These are phyloP conservation scores for Axis porcinus DNA, from an alignment of 2,113 vertebrate species.

Conservation along the genomic window DNA sequence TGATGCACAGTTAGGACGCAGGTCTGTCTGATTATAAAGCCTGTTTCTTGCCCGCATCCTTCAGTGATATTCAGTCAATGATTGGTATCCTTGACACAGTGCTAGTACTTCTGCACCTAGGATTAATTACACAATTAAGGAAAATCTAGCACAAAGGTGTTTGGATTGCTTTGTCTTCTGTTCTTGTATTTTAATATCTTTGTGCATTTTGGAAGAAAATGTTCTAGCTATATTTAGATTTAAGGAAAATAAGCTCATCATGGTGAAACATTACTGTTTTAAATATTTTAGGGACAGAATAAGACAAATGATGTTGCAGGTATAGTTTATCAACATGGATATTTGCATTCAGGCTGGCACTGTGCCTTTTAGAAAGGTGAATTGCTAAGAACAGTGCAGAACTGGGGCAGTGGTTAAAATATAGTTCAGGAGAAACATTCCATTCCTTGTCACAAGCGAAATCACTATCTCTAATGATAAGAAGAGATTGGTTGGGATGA, in stretches of 20 bases:
- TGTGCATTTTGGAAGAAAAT: neutral
- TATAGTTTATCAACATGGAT: slow-evolving; percentile 26
- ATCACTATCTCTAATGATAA: slow-evolving; percentile 56
- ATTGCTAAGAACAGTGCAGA: slow-evolving; percentile 60
- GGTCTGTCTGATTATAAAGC: neutral
- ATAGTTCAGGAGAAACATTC: slow-evolving; percentile 35
- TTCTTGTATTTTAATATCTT: neutral
- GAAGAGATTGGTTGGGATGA: slow-evolving; percentile 36
- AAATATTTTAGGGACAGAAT: neutral
- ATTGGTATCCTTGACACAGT: neutral
- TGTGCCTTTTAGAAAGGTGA: slow-evolving; percentile 5
- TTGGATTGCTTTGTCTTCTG: neutral
- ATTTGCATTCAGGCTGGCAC: slow-evolving; percentile 11
- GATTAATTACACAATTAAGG: neutral
- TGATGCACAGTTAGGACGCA: neutral
- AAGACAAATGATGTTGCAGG: slow-evolving; percentile 27
- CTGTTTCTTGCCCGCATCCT: neutral
- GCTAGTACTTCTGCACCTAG: neutral
- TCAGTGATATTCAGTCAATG: neutral
- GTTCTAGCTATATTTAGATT: neutral
- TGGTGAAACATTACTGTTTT: slow-evolving; percentile 28
- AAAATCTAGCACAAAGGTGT: neutral
- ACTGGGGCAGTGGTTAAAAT: slow-evolving; percentile 38
- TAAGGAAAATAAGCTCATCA: slow-evolving; percentile 36
- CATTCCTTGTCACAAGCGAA: slow-evolving; percentile 51